Base-by-base conservation (phyloP, 2,888 invertebrate genomes). In the Drosophila nr. fundita region DNA sequence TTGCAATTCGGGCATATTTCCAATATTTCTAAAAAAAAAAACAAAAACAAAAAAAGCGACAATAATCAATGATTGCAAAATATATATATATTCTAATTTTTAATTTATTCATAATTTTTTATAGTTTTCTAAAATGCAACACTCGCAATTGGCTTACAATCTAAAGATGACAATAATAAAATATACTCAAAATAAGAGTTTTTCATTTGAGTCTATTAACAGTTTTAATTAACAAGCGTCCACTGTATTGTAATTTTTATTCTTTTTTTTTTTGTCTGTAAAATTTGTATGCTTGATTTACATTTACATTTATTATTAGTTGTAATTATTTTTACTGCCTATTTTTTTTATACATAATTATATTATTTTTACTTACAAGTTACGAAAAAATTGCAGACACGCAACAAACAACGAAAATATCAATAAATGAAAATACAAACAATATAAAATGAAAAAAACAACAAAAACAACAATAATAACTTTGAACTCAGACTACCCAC, bases 341-440 rank as follows among this genome's bases (percentile, higher is more conserved):
- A 48, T 27, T 61, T 40, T 40, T 68, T 68, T 45, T 52, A 49
- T 50, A 29, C 27, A 29, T 50, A 50, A 18, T 29, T 50, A 50
- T 50, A 38, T 27, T 36, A 34, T 24, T 24, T 24, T 15, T 36
- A 4, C 24, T 38, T 27, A 34, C 15, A 38, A 32, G 32, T 29
- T 32, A 29, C 21, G 13, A 15, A 15, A 24, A 38, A 62, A 36
- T 29, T 60, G 64, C 76, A 57, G 53, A 64, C 57, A 58, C 52
- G 54, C 52, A 52, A 67, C 49, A 49, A 58, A 54, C 60, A 61
- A 75, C 57, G 64, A 68, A 40, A 66, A 55, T 40, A 68, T 45
- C 29, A 77, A 76, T 63, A 77, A 70, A 62, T 40, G 10, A 30
- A 53, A 49, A 65, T 57, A 55, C 13, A 73, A 24, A 64, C 29